Percentiles rank a stretch among this genome's conserved stretches.
These are phyloP conservation scores for Chloroceryle amazona DNA, from an alignment of 2,797 vertebrate species.

Conservation along the genomic window DNA sequence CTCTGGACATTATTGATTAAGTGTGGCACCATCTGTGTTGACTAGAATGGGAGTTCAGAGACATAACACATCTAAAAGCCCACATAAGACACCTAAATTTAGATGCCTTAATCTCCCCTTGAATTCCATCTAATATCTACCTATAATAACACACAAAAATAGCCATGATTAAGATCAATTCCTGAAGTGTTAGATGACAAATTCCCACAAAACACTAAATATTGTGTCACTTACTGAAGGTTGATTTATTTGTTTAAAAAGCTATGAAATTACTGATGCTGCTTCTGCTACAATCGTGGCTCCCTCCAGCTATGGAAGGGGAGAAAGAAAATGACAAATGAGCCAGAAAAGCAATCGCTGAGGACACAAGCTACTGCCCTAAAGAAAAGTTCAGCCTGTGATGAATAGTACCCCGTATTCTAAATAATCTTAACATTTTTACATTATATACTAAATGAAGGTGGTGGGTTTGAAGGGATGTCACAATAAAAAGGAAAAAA, in stretches of 20 bases:
- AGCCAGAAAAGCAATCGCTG: not conserved
- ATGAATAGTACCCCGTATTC: not conserved
- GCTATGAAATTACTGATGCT: not conserved
- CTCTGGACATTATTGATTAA: not conserved
- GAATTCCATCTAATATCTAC: not conserved
- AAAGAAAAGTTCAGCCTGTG: not conserved
- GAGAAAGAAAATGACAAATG: not conserved
- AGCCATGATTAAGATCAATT: not conserved
- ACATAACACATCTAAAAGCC: not conserved
- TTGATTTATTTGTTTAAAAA: not conserved
- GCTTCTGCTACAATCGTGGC: not conserved
- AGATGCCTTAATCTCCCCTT: not conserved
- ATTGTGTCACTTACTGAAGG: not conserved
- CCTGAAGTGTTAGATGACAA: not conserved
- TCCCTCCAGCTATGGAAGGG: not conserved
- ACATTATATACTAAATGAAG: not conserved
- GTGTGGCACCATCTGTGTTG: not conserved
- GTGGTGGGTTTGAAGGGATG: not conserved
- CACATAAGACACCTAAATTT: not conserved
- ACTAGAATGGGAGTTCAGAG: not conserved
- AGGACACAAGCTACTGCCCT: not conserved
- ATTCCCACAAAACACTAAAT: not conserved
- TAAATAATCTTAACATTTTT: not conserved
- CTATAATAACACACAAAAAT: not conserved
- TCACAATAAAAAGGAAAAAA: not conserved